These are phyloP conservation scores for Malurus melanocephalus DNA, from an alignment of 2,113 vertebrate genomes.

Conservation along the genomic window DNA sequence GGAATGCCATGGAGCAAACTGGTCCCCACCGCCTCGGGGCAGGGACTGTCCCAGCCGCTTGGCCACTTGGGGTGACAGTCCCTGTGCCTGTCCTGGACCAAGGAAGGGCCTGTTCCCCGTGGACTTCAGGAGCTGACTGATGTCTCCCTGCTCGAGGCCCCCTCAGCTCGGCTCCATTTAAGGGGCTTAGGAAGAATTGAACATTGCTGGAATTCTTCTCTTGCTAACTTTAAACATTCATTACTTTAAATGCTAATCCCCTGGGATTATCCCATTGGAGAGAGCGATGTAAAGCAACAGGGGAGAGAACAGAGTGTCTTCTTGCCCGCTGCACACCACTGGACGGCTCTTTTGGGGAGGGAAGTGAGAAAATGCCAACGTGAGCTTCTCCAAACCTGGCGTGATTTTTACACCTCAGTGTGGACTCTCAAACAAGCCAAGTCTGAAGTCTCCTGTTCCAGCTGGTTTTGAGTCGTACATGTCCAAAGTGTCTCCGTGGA, in stretches of 20 bases:
- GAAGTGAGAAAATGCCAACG: constrained; percentile 4
- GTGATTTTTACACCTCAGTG: constrained; percentile 30
- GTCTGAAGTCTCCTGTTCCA: constrained; percentile 44
- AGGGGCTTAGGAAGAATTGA: constrained; percentile 59
- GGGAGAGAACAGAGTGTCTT: constrained; percentile 25
- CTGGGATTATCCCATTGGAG: constrained; percentile 53
- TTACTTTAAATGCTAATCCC: constrained; percentile 65
- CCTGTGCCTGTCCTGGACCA: fast-evolving
- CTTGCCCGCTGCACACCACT: background rate
- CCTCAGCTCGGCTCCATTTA: constrained; percentile 48
- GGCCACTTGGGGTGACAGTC: background rate
- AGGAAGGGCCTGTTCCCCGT: background rate
- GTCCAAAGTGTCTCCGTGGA: constrained; percentile 24
- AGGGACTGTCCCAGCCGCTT: fast-evolving
- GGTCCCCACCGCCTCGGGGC: fast-evolving
- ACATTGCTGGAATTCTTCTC: constrained; percentile 62
- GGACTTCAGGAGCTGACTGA: background rate
- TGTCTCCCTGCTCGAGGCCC: constrained; percentile 34
- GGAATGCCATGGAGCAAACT: background rate
- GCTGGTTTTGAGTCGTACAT: constrained; percentile 47
- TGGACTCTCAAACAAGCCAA: constrained; percentile 44
- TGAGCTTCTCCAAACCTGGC: background rate
- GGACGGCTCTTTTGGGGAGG: background rate
- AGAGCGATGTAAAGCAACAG: constrained; percentile 1
- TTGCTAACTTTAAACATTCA: constrained; percentile 61